Conservation (phyloP, 2,888 invertebrate species). For the Melipona bicolor region DNA sequence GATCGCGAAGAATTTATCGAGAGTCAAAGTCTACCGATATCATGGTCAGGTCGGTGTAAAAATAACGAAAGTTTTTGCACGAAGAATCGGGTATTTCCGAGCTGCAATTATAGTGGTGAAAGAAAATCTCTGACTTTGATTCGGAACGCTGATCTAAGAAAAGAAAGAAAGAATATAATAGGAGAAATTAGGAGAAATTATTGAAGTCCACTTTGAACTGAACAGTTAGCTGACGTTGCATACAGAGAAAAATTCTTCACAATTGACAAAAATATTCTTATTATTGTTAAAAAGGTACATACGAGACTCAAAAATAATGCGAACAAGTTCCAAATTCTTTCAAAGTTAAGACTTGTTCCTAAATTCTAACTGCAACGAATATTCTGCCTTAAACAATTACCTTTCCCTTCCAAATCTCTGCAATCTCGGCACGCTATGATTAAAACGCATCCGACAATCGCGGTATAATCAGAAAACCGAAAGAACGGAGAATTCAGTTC, state of each 20-base stretch:
- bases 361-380: neutral
- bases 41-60: neutral
- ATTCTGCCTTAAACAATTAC: neutral
- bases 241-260: neutral
- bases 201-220: neutral
- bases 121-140: neutral
- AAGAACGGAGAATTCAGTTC: neutral
- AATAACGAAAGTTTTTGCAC: neutral
- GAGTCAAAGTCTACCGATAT: constrained; percentile 1
- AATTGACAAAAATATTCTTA: neutral
- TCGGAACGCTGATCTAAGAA: neutral
- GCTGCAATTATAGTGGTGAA: neutral
- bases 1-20: neutral
- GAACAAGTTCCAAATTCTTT: neutral
- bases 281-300: neutral
- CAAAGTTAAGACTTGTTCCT: neutral
- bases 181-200: neutral
- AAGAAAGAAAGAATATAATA: neutral
- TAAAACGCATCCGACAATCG: neutral
- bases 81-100: neutral
- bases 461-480: neutral
- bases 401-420: too few relatives aligned
- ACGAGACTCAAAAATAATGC: neutral
- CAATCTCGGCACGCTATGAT: neutral
- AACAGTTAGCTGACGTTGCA: neutral